These are phyloP conservation scores for Turritopsis rubra DNA, from an alignment of 30 jellyfish, hydroid and myxozoan genomes.

Conservation along the genomic window DNA sequence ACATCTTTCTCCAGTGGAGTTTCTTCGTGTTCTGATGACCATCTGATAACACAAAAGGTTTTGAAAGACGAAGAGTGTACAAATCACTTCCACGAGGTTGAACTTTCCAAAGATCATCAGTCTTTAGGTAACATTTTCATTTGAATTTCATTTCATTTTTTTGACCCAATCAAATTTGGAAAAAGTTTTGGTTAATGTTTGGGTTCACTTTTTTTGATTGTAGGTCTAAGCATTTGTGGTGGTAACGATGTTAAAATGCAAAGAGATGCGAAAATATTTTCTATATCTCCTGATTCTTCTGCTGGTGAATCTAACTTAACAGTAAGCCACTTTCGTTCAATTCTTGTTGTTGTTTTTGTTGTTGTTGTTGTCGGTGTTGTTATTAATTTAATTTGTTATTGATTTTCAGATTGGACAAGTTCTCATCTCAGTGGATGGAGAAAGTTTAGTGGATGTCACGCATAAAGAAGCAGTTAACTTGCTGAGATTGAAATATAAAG, in stretches of 20 bases:
- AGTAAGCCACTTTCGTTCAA: background rate
- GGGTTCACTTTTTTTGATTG: background rate
- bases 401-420: constrained; percentile 24
- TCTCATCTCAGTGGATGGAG: constrained; percentile 32
- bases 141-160: too few species aligned
- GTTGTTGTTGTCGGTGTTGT: background rate
- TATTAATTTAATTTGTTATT: background rate
- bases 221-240: background rate
- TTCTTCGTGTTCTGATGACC: background rate
- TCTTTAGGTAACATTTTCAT: too few species aligned
- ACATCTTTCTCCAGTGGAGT: background rate
- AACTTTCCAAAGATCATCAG: background rate
- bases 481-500: background rate
- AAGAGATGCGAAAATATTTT: background rate
- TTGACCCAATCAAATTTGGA: too few species aligned
- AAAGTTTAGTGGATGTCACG: constrained; percentile 12
- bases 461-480: constrained; percentile 30
- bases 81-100: background rate
- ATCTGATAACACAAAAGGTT: too few species aligned
- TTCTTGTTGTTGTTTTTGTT: background rate
- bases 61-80: too few species aligned
- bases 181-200: background rate
- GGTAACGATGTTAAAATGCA: background rate
- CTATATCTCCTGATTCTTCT: background rate
- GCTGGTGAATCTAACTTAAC: background rate